Conservation (phyloP, 2,888 invertebrate genomes). For the Epinotia ramella region DNA sequence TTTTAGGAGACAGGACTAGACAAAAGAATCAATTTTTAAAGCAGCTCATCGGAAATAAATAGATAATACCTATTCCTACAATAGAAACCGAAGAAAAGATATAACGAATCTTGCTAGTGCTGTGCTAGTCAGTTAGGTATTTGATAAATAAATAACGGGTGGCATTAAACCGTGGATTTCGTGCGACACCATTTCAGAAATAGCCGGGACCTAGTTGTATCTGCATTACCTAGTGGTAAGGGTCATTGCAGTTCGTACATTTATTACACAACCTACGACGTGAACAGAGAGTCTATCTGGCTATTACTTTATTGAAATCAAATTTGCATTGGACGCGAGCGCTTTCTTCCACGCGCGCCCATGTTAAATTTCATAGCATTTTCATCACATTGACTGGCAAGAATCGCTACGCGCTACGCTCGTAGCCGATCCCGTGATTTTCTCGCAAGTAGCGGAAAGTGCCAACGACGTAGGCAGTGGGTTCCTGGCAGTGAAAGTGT, state of each 20-base stretch:
- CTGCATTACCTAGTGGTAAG: conserved; percentile 58
- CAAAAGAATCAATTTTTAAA: no score
- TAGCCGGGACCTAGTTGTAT: conserved; percentile 66
- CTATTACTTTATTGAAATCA: background rate
- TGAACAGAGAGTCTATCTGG: background rate
- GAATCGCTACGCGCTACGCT: no score
- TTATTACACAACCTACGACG: conserved; percentile 43
- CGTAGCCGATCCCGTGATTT: no score
- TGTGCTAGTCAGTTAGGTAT: conserved; percentile 6
- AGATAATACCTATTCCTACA: background rate
- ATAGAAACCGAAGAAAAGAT: conserved; percentile 7
- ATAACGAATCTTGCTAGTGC: background rate
- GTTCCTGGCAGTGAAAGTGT: no score
- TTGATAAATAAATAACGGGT: conserved; percentile 37
- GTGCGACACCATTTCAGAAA: conserved; percentile 61
- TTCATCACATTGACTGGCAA: no score
- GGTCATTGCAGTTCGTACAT: conserved; percentile 59
- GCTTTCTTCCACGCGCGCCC: no score
- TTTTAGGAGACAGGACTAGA: no score
- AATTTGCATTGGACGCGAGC: background rate
- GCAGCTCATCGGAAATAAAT: conserved; percentile 3
- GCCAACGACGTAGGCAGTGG: no score
- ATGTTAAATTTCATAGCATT: no score
- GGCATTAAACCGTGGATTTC: conserved; percentile 54
- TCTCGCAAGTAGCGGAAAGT: no score